A percentile compares a stretch with the other conserved stretches of the same genome.
Evolutionary conservation across 2,888 invertebrate species (phyloP).

Genomic region (Hipparchia sbordonii): DNA sequence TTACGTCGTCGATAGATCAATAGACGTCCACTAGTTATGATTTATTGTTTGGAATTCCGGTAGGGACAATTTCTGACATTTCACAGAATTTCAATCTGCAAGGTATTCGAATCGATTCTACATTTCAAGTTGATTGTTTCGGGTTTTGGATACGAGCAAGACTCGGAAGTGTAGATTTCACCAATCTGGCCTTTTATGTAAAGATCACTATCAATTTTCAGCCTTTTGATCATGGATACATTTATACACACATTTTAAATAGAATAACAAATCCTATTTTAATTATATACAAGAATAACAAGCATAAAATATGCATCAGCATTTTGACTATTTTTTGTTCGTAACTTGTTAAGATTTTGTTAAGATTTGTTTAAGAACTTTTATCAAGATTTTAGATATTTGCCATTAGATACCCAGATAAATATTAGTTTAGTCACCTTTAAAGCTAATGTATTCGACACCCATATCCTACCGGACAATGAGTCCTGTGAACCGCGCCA

Average conservation of each 20-base stretch:
- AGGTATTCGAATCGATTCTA: no score
- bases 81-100: no score
- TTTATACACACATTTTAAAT: no score
- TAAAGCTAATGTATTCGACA: slow-evolving; percentile 12
- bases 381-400: background rate
- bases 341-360: no score
- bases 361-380: background rate
- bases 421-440: slow-evolving; percentile 15
- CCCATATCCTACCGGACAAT: slow-evolving; percentile 8
- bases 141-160: no score
- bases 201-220: background rate
- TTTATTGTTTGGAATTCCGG: no score
- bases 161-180: background rate
- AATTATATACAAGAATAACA: no score
- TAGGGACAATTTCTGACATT: no score
- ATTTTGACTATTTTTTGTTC: background rate
- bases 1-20: background rate
- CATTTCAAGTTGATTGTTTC: no score
- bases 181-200: background rate
- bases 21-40: no score
- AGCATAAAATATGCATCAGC: background rate
- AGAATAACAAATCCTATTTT: no score
- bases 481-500: slow-evolving; percentile 31
- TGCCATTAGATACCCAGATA: background rate
- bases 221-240: background rate